Conservation (phyloP, 2,888 invertebrate species). For the Augiades crinisus region DNA sequence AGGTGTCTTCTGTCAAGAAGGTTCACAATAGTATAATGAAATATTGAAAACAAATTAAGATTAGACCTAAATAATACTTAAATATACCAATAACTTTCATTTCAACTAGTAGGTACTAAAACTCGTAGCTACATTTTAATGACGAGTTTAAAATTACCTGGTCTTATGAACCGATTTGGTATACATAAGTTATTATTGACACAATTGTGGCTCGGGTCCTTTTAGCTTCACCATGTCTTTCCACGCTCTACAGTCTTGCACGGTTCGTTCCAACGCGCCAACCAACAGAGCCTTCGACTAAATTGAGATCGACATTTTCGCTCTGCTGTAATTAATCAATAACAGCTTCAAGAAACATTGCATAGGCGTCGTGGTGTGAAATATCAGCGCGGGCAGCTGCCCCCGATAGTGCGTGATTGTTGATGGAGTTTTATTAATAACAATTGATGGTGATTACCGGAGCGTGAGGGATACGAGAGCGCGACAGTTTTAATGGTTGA, state of each 20-base stretch:
- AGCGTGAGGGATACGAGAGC: slow-evolving; percentile 40
- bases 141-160: no score
- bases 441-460: slow-evolving; percentile 64
- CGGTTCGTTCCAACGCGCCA: neutral
- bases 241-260: no score
- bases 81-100: no score
- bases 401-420: slow-evolving; percentile 52
- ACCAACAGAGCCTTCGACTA: neutral
- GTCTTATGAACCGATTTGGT: no score
- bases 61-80: no score
- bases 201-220: neutral
- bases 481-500: slow-evolving; percentile 28
- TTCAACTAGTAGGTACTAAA: no score
- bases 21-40: no score
- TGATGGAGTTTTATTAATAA: slow-evolving; percentile 58
- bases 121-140: no score
- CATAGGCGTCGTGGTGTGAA: slow-evolving; percentile 33
- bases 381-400: slow-evolving; percentile 45
- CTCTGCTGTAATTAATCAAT: slow-evolving; percentile 7
- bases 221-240: no score
- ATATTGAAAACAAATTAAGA: no score
- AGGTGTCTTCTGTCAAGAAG: no score
- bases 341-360: slow-evolving; percentile 8
- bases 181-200: neutral
- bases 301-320: slow-evolving; percentile 17